A percentile compares a stretch with the other conserved stretches of the same genome.
Evolutionary conservation across 2,113 vertebrate genomes (phyloP).

Genomic region (Halichoerus grypus): DNA sequence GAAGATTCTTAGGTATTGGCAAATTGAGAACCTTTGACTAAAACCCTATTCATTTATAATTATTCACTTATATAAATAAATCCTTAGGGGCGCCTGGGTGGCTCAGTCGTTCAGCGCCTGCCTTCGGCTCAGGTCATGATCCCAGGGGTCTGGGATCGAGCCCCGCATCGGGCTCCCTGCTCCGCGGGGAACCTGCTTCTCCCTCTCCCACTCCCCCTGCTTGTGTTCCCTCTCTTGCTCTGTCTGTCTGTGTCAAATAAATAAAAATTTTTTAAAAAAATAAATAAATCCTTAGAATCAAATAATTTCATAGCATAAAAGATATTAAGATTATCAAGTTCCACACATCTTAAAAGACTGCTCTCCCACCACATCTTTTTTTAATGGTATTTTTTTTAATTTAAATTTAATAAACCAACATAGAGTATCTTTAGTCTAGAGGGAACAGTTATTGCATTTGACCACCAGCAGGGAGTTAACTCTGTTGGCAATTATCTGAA

Average conservation of each 20-base stretch:
- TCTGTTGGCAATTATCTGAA: not conserved
- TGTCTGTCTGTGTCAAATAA: no score
- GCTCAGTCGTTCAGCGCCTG: no score
- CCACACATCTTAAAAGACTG: not conserved
- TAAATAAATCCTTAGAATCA: not conserved
- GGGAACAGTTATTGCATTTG: not conserved
- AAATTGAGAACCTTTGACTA: not conserved
- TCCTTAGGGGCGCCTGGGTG: not conserved
- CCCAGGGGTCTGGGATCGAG: no score
- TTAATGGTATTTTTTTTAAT: not conserved
- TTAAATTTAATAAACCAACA: not conserved
- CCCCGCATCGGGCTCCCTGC: no score
- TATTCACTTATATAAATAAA: not conserved
- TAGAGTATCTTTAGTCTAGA: not conserved
- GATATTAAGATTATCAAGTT: not conserved
- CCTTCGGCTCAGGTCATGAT: no score
- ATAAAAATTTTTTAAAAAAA: not conserved
- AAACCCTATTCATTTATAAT: not conserved
- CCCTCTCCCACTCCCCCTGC: no score
- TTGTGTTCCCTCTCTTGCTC: no score
- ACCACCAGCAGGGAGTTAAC: not conserved
- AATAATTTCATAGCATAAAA: not conserved
- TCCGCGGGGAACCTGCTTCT: no score
- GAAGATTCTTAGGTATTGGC: not conserved
- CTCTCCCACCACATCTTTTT: not conserved